These are phyloP conservation scores for Orthosia gothica DNA, from an alignment of 2,888 invertebrate species.

Conservation along the genomic window DNA sequence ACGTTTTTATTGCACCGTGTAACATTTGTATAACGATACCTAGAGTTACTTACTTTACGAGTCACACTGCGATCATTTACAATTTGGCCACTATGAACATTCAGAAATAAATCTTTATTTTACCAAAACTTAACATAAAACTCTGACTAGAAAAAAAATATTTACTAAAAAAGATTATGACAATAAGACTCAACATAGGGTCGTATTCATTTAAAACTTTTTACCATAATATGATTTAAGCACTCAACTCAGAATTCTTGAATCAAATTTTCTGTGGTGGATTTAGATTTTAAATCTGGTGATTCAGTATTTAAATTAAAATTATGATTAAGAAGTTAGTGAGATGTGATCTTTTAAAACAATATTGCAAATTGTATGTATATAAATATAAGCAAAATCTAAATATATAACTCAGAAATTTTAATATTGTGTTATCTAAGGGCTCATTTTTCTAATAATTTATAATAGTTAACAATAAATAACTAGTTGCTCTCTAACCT, in stretches of 20 bases:
- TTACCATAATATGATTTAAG: too few relatives aligned
- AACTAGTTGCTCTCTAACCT: slow-evolving; percentile 43
- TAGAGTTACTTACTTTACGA: slow-evolving; percentile 56
- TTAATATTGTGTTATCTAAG: too few relatives aligned
- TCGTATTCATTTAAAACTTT: too few relatives aligned
- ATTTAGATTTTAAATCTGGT: too few relatives aligned
- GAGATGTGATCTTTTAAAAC: background rate
- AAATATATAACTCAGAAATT: slow-evolving; percentile 18
- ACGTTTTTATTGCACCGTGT: slow-evolving; percentile 88
- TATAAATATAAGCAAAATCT: too few relatives aligned
- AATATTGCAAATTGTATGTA: background rate
- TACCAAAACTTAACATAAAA: background rate
- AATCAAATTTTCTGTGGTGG: too few relatives aligned
- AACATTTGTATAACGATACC: slow-evolving; percentile 85
- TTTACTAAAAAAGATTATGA: background rate
- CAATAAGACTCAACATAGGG: background rate
- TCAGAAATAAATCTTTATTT: slow-evolving; percentile 7
- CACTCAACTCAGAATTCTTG: too few relatives aligned
- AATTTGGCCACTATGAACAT: slow-evolving; percentile 63
- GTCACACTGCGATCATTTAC: slow-evolving; percentile 62
- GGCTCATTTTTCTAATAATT: slow-evolving; percentile 31
- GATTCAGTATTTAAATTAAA: too few relatives aligned
- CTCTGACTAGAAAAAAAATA: background rate
- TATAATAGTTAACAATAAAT: slow-evolving; percentile 58
- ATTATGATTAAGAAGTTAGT: too few relatives aligned